Base-by-base conservation (phyloP, 2,113 vertebrate genomes). In the Cryptotis parvus region DNA sequence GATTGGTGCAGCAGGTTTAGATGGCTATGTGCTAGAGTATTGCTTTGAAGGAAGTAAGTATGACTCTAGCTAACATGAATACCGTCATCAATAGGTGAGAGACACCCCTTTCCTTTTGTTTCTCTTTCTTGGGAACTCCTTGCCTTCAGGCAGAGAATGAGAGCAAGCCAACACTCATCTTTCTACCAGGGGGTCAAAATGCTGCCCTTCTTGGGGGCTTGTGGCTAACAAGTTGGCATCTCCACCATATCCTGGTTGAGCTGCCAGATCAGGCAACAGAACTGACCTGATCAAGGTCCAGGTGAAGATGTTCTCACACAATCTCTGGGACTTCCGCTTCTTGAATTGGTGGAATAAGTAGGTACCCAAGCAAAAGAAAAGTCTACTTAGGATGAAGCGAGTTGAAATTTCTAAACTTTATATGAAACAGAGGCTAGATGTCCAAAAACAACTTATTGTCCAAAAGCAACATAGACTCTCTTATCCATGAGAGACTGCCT, bases 11-110 rank as follows among this genome's bases (percentile, higher is more conserved):
- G 99, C 99, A 26, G 99, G 99, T 77, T 97, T 99, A 95, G 99
- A 99, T 0, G 99, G 99, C 94, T 99, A 99, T 95, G 96, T 98
- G 91, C 96, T 99, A 96, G 99, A 99, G 95, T 99, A 99, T 97
- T 99, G 99, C 97, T 87, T 99, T 66, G 99, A 99, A 99, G 99
- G 99, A 99, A 98, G 99, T 99, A 97, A 99, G 99, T 97, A 66
- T 73, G 12, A 45, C 6, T 0, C 61, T 7, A 9, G 3, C 35
- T 90, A 90, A 84, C 43, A 72, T 1, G 63, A 88, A 27, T 83
- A 78, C 52, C 49, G 0, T 18, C 79, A 27, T 75, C 26, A 39
- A 14, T 97, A 93, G 94, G 94, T 97, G 95, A 97, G 93, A 92
- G 35, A 84, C 77, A 79, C 29, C 87, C 93, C 11, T 8, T 81